Base-by-base conservation (phyloP, 2,888 invertebrate genomes). In the Agrotis segetum region DNA sequence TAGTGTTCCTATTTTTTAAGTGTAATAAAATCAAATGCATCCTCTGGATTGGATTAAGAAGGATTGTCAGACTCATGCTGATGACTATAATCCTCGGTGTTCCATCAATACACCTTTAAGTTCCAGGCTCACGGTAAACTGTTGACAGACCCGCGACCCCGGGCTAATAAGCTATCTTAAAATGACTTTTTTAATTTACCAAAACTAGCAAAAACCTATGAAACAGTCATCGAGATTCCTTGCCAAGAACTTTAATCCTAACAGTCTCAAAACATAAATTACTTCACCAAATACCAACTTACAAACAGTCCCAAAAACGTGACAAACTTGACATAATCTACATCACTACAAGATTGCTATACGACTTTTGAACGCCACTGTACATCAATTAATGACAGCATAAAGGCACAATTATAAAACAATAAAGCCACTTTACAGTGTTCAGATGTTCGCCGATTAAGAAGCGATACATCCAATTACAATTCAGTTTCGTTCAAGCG, bases 401-500 rank as follows among this genome's bases (percentile, higher is more conserved):
- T 66, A 72, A 68, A 79, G 68, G 63, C 55, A 64, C 72, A 68
- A 79, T 76, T 72, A 79, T 76, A 79, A 68, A 79, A 71, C 76
- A 79, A 67, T 79, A 71, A 79, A 79, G 76, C 44, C 76, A 69
- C 50, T 72, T 71, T 2, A 67, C 66, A 65, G 34, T 60, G 59
- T 56, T 76, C 56, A 74, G 83, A 76, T 83, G 72, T 83, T 68
- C 67, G 65, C 71, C 69, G 82, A 84, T 84, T 76, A 71, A 49
- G 59, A 49, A 29, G 74, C 63, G 62, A 61, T 79, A 80, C 67
- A 74, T 71, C 67, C 84, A 81, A 84, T 85, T 84, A 85, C 85
- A 85, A 78, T 78, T 74, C 34, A 71, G 74, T 76, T 77, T 79
- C 40, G 65, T 77, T 71, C 58, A 66, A 67, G 71, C 61, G 80